A percentile compares a stretch with the other conserved stretches of the same genome.
Conservation (phyloP, 2,888 invertebrate species). For the Noctua janthina region DNA sequence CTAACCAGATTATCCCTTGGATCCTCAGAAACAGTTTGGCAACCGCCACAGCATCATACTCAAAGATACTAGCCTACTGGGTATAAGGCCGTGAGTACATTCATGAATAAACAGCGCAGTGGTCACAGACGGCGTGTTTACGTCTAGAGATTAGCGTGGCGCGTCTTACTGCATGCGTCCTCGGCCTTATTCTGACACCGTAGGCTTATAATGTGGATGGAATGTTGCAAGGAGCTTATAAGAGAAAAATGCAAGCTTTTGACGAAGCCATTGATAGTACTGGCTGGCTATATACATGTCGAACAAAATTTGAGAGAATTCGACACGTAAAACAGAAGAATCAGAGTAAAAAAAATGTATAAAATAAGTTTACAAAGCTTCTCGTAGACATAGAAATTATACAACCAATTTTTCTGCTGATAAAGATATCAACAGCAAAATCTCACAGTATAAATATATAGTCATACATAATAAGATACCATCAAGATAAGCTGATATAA, state of each 20-base stretch:
- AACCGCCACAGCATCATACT: slow-evolving; percentile 15
- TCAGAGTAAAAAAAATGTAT: too few relatives aligned
- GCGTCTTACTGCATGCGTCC: slow-evolving; percentile 64
- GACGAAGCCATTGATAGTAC: background rate
- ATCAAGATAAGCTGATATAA: slow-evolving; percentile 6
- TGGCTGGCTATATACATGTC: background rate
- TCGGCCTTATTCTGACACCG: slow-evolving; percentile 74
- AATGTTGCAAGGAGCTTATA: background rate
- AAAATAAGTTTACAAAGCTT: background rate
- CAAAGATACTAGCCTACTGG: slow-evolving; percentile 11
- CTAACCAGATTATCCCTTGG: slow-evolving; percentile 5
- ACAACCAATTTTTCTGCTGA: too few relatives aligned
- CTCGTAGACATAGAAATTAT: background rate
- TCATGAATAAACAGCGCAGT: slow-evolving; percentile 58
- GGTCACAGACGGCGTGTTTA: slow-evolving; percentile 77
- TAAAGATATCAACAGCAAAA: background rate
- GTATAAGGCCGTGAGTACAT: slow-evolving; percentile 40
- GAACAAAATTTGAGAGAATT: background rate
- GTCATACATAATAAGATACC: background rate
- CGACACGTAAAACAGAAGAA: background rate
- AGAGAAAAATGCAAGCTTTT: background rate
- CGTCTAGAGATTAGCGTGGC: slow-evolving; percentile 81
- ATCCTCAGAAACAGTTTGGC: background rate
- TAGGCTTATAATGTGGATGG: background rate
- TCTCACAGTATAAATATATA: background rate